These are phyloP conservation scores for Saxicola maurus DNA, from an alignment of 2,797 vertebrate genomes.

Conservation along the genomic window DNA sequence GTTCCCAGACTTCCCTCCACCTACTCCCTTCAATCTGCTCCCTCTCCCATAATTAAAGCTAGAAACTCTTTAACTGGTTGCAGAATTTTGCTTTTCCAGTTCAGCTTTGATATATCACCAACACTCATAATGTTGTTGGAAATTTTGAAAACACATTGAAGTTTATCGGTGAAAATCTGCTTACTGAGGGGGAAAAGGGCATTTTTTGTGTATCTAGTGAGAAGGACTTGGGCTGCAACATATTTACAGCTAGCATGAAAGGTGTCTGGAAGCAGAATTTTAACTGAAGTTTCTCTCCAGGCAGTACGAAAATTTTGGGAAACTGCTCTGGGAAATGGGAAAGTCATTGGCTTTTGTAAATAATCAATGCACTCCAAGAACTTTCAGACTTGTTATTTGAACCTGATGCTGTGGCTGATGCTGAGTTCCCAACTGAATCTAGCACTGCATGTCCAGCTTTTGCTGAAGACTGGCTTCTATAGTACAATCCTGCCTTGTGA, in stretches of 20 bases:
- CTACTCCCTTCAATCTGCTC: conserved; percentile 61
- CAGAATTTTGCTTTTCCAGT: conserved; percentile 44
- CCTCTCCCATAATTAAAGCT: conserved; percentile 42
- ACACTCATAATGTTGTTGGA: not conserved
- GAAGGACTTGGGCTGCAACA: not conserved
- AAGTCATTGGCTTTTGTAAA: not conserved
- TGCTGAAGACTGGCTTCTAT: not conserved
- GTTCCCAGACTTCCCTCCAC: conserved; percentile 58
- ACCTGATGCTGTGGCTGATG: not conserved
- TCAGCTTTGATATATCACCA: conserved; percentile 21
- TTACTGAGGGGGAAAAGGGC: not conserved
- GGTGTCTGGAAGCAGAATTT: not conserved
- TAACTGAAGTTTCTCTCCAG: not conserved
- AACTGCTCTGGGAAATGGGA: not conserved
- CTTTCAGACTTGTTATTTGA: not conserved
- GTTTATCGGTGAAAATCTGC: not conserved
- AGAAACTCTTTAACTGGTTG: conserved; percentile 42
- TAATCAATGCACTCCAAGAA: not conserved
- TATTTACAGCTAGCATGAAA: not conserved
- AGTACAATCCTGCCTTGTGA: not conserved
- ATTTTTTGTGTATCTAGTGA: not conserved
- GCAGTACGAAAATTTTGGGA: not conserved
- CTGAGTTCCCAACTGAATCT: not conserved
- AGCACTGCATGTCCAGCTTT: not conserved
- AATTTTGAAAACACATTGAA: not conserved